Percentiles rank a stretch among this genome's conserved stretches.
phyloP scores from a whole-genome alignment of 2,888 invertebrate genomes.

The Calephelis perditalis region DNA sequence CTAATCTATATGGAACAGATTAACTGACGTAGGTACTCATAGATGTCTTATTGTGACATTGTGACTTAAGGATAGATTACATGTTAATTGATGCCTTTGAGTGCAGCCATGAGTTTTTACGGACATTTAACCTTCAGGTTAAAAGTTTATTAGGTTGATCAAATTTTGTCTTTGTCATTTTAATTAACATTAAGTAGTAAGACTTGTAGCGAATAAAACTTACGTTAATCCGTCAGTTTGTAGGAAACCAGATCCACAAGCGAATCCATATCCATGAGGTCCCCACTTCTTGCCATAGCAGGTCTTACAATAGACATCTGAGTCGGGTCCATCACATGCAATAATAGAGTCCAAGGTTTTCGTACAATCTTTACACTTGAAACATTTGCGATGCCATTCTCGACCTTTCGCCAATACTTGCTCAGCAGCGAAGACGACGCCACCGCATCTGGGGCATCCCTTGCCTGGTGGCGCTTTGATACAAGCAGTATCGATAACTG shows the following conservation, averaged over 20 bases:
- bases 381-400: constrained; percentile 96
- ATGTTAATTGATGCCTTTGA: too few relatives aligned
- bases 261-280: constrained; percentile 97
- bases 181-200: not conserved
- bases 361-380: constrained; percentile 94
- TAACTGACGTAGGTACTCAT: too few relatives aligned
- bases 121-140: too few relatives aligned
- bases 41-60: too few relatives aligned
- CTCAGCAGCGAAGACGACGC: constrained; percentile 95
- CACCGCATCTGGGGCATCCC: constrained; percentile 94
- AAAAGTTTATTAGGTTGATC: too few relatives aligned
- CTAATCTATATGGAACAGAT: too few relatives aligned
- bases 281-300: constrained; percentile 99
- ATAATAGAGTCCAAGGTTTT: constrained; percentile 97
- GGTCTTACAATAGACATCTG: constrained; percentile 96
- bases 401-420: constrained; percentile 93
- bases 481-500: constrained; percentile 86
- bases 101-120: too few relatives aligned
- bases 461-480: constrained; percentile 91
- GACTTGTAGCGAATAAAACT: constrained; percentile 43
- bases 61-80: too few relatives aligned
- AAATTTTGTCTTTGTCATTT: too few relatives aligned
- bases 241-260: constrained; percentile 95
- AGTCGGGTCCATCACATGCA: constrained; percentile 95
- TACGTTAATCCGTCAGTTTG: constrained; percentile 94